Base-by-base conservation (phyloP, 2,797 vertebrate species). In the Strix occidentalis region DNA sequence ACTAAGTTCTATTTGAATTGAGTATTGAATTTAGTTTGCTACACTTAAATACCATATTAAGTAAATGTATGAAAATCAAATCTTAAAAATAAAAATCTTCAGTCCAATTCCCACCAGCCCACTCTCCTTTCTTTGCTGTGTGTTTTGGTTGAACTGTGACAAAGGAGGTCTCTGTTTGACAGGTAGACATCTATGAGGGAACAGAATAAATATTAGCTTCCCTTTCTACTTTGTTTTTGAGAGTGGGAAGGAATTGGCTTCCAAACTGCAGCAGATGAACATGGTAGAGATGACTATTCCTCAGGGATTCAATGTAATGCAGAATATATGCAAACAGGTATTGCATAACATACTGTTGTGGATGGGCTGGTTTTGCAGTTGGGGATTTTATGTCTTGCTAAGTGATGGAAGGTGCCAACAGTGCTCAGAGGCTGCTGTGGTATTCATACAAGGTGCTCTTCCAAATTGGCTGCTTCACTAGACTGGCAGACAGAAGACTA, bases 401-500 rank as follows among this genome's bases (percentile, higher is more conserved):
- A 66, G n/a, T 60, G 91, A 88, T 87, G 48, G 93, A 95, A 85
- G 79, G 69, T 96, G 89, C 91, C 93, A 94, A 63, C 87, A 93
- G 80, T 69, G 95, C 90, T 95, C 84, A 91, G 94, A 58, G 89
- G 79, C 87, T 94, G 76, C 93, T 95, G 85, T 65, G 75, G 78
- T 76, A 81, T 95, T 97, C 84, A 51, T 91, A 90, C 70, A 87
- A 88, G 92, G 92, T 97, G 83, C 93, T 97, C 96, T 97, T 96
- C 95, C 94, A 96, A 96, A 92, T 70, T 92, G 93, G 64, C 89
- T 93, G 85, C 90, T 94, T 93, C 94, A 56, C 89, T 95, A 89
- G 95, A 94, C 82, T 92, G 87, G 90, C 96, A 97, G 96, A 95
- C 96, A 96, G 95, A 97, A 95, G 93, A 72, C 91, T 95, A 97